Conservation (phyloP, 2,797 vertebrate species). For the Chelonia mydas region DNA sequence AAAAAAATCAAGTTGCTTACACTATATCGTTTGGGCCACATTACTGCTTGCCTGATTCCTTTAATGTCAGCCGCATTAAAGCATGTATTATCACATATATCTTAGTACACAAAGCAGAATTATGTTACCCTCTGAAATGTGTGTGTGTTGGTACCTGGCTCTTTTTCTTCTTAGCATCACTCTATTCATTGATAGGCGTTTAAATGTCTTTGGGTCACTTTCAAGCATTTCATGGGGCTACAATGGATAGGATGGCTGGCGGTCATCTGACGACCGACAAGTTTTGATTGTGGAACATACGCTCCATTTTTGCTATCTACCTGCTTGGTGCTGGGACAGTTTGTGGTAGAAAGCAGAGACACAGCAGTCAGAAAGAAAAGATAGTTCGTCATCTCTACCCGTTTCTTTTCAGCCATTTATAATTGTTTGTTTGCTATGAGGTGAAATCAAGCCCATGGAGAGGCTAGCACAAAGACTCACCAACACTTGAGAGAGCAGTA, state of each 20-base stretch:
- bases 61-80: not conserved
- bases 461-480: not conserved
- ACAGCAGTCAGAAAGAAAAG: not conserved
- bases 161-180: not conserved
- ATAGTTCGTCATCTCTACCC: not conserved
- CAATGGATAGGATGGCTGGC: not conserved
- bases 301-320: not conserved
- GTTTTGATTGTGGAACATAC: not conserved
- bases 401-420: not conserved
- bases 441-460: not conserved
- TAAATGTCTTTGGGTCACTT: not conserved
- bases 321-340: not conserved
- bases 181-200: not conserved
- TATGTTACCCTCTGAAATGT: not conserved
- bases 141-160: not conserved
- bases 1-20: not conserved
- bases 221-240: not conserved
- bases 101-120: not conserved
- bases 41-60: not conserved
- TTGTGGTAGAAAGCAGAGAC: not conserved
- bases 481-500: not conserved
- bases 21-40: not conserved
- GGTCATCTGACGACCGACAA: not conserved
- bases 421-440: not conserved
- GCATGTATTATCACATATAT: not conserved